These are phyloP conservation scores for Imbricaverruca yamaguchii DNA, from an alignment of 2,888 invertebrate genomes.

Conservation along the genomic window DNA sequence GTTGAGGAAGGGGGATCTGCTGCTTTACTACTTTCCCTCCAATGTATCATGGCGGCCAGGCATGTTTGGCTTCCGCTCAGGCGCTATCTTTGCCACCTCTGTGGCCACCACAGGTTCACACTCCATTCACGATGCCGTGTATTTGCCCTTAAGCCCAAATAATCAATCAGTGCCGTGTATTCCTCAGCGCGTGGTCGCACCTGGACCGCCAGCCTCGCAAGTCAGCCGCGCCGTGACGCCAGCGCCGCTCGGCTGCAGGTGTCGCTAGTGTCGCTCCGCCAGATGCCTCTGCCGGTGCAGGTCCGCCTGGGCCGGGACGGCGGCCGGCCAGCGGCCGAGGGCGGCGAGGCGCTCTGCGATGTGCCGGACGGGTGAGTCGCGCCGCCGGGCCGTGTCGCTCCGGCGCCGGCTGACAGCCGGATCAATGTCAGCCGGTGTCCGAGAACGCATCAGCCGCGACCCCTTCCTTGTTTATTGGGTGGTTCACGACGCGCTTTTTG, in stretches of 20 bases:
- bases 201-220: neutral
- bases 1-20: too few species aligned
- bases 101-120: too few species aligned
- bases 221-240: neutral
- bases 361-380: neutral
- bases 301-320: neutral
- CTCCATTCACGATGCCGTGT: neutral
- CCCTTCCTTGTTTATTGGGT: too few species aligned
- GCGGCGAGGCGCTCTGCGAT: slow-evolving; percentile 18
- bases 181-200: neutral
- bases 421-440: too few species aligned
- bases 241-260: neutral
- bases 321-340: slow-evolving; percentile 6
- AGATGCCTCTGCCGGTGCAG: slow-evolving; percentile 17
- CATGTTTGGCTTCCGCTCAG: neutral
- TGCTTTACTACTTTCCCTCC: too few species aligned
- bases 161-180: too few species aligned
- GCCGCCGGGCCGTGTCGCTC: neutral
- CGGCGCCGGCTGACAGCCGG: too few species aligned
- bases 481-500: too few species aligned
- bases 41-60: too few species aligned
- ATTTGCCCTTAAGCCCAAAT: too few species aligned
- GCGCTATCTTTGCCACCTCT: neutral
- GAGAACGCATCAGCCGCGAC: too few species aligned
- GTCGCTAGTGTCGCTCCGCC: slow-evolving; percentile 15